phyloP scores from a whole-genome alignment of 1,140 invertebrate species.

The Thalassaphorura encarpata region DNA sequence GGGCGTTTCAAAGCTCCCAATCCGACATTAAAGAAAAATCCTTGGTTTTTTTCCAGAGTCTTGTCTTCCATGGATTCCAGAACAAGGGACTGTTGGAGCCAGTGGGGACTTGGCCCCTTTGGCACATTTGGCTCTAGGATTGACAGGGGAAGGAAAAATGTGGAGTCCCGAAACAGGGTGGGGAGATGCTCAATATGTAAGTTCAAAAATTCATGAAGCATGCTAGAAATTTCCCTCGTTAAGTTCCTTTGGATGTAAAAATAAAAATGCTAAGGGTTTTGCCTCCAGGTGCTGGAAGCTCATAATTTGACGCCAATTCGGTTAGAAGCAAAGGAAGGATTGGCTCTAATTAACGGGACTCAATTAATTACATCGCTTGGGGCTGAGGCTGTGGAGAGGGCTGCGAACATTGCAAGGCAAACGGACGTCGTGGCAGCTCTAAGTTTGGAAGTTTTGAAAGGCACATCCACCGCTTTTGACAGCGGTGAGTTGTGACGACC shows the following conservation, averaged over 20 bases:
- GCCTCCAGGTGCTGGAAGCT: constrained; percentile 46
- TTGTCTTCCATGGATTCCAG: constrained; percentile 61
- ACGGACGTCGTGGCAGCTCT: constrained; percentile 62
- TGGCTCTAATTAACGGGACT: constrained; percentile 64
- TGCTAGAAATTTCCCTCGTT: too few species aligned
- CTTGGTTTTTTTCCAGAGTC: constrained; percentile 45
- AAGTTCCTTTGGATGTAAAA: neutral
- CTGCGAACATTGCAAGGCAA: constrained; percentile 50
- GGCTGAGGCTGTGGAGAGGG: constrained; percentile 55
- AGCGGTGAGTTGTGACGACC: constrained; percentile 43
- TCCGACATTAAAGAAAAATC: too few species aligned
- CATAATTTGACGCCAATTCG: constrained; percentile 50
- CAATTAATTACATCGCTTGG: constrained; percentile 62
- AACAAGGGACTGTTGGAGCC: constrained; percentile 58
- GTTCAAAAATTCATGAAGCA: constrained; percentile 13
- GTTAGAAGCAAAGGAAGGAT: constrained; percentile 58
- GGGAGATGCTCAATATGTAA: constrained; percentile 55
- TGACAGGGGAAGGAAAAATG: constrained; percentile 68
- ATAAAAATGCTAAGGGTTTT: neutral
- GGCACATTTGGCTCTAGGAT: constrained; percentile 52
- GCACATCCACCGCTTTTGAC: constrained; percentile 59
- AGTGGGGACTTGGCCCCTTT: constrained; percentile 62
- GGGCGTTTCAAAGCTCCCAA: too few species aligned
- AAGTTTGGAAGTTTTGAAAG: constrained; percentile 60
- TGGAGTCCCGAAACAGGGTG: constrained; percentile 63